These are phyloP conservation scores for Zelleria hepariella DNA, from an alignment of 2,888 invertebrate species.

Conservation along the genomic window DNA sequence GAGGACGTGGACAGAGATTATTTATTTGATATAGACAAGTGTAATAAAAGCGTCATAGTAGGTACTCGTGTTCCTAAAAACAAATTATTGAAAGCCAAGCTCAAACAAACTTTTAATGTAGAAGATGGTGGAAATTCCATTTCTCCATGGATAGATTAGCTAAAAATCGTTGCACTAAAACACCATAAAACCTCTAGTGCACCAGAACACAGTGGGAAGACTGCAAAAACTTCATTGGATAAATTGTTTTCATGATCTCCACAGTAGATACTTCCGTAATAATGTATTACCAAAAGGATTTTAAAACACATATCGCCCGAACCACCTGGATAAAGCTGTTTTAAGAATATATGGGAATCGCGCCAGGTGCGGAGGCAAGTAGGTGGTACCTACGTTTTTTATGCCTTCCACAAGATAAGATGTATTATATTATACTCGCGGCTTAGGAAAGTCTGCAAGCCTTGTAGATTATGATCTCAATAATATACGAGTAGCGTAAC, in stretches of 20 bases:
- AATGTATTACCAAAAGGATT: conserved; percentile 65
- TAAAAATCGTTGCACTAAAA: too few species aligned
- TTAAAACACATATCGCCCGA: conserved; percentile 55
- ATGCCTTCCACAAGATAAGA: not conserved
- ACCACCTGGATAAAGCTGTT: conserved; percentile 50
- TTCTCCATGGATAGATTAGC: too few species aligned
- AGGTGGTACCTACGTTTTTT: conserved; percentile 3
- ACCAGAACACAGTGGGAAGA: too few species aligned
- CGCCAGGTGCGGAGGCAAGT: conserved; percentile 32
- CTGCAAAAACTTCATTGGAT: conserved; percentile 16
- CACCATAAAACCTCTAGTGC: too few species aligned
- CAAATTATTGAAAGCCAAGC: too few species aligned
- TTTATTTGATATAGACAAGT: too few species aligned
- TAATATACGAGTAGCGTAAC: not conserved
- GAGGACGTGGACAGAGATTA: too few species aligned
- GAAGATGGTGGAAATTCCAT: too few species aligned
- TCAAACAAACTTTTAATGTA: too few species aligned
- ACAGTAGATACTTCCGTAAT: conserved; percentile 44
- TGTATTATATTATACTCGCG: not conserved
- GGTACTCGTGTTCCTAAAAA: too few species aligned
- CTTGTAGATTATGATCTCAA: not conserved
- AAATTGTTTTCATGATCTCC: conserved; percentile 44
- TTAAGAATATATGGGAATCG: conserved; percentile 63
- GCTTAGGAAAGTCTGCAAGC: not conserved
- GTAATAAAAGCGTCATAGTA: too few species aligned